Percentiles rank a stretch among this genome's conserved stretches.
Conservation (phyloP, 2,797 vertebrate genomes). For the Heteromormyrus szaboi region DNA sequence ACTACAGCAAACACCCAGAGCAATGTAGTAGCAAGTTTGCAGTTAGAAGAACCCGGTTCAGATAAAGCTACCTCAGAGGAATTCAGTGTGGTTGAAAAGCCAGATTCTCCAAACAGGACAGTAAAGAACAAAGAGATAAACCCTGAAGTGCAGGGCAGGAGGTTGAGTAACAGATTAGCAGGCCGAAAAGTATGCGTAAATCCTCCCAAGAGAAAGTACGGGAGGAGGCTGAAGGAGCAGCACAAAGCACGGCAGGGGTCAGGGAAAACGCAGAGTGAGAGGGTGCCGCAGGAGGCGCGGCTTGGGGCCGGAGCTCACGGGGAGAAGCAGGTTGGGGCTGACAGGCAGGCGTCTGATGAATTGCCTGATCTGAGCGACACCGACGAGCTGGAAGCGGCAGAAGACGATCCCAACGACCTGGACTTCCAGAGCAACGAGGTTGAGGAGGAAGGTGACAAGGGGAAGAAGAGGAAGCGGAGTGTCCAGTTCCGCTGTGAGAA, state of each 20-base stretch:
- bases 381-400: slow-evolving; percentile 23
- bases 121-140: slow-evolving; percentile 52
- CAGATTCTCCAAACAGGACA: slow-evolving; percentile 41
- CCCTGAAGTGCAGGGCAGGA: slow-evolving; percentile 50
- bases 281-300: background rate
- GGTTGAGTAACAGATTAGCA: slow-evolving; percentile 62
- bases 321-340: background rate
- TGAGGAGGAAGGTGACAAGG: slow-evolving; percentile 37
- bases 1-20: background rate
- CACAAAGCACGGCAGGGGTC: slow-evolving; percentile 38
- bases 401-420: slow-evolving; percentile 29
- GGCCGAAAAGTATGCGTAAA: slow-evolving; percentile 69
- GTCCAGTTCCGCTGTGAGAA: slow-evolving; percentile 73
- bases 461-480: slow-evolving; percentile 37
- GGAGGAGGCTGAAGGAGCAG: slow-evolving; percentile 55
- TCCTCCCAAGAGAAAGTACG: slow-evolving; percentile 67
- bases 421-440: slow-evolving; percentile 25
- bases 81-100: slow-evolving; percentile 16
- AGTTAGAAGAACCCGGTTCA: background rate
- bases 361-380: background rate
- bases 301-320: background rate
- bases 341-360: slow-evolving; percentile 9
- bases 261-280: background rate
- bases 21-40: background rate
- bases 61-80: slow-evolving; percentile 1